Conservation (phyloP, 2,888 invertebrate genomes). For the Caenorhabditis sulstoni region DNA sequence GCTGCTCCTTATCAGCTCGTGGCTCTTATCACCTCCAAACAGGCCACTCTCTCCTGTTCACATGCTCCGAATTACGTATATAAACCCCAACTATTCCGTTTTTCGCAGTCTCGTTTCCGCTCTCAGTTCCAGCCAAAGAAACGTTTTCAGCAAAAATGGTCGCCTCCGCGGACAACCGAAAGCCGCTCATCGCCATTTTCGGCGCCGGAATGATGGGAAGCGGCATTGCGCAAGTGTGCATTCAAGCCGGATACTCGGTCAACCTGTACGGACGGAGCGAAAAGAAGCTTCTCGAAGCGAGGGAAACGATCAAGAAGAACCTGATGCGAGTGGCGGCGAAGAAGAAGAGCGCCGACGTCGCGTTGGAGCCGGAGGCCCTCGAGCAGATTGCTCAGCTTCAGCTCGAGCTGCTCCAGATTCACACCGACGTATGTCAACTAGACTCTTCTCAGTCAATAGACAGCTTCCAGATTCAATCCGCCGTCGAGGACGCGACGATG, state of each 20-base stretch:
- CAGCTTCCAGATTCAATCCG: constrained; percentile 74
- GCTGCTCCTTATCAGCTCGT: not conserved
- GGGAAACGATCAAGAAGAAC: constrained; percentile 76
- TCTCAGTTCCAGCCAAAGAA: not conserved
- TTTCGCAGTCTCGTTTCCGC: not conserved
- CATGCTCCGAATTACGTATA: constrained; percentile 35
- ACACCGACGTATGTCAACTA: constrained; percentile 58
- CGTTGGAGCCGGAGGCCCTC: constrained; percentile 52
- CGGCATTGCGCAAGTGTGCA: constrained; percentile 83
- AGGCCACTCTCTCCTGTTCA: constrained; percentile 51
- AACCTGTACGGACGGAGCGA: constrained; percentile 88
- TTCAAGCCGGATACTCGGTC: constrained; percentile 89
- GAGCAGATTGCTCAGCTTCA: constrained; percentile 52
- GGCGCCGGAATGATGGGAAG: constrained; percentile 79
- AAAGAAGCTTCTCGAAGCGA: constrained; percentile 87
- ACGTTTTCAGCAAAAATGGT: constrained; percentile 11
- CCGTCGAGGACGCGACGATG: constrained; percentile 86
- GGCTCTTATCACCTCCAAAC: constrained; percentile 24
- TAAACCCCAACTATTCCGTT: constrained; percentile 8
- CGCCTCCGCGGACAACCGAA: not conserved
- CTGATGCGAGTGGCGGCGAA: constrained; percentile 54
- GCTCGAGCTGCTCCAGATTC: constrained; percentile 56
- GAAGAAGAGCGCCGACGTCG: constrained; percentile 37
- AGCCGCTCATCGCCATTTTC: constrained; percentile 69
- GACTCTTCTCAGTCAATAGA: too few relatives aligned